Percentiles rank a stretch among this genome's conserved stretches.
phyloP scores from a whole-genome alignment of 2,888 invertebrate genomes.

The Linhomoeus sp. region DNA sequence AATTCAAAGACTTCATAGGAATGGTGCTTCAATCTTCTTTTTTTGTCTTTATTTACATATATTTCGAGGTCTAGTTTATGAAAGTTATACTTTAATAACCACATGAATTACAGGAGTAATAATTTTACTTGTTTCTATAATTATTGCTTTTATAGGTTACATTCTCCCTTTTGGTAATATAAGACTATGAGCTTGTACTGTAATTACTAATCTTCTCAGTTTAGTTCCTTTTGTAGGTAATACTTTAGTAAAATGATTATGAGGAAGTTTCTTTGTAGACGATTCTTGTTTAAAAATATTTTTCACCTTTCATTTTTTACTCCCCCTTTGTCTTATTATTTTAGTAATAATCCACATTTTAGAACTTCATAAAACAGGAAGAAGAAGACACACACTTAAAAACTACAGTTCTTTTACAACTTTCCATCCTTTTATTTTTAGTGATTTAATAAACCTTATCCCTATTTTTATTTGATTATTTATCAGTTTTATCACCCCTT shows the following conservation, averaged over 20 bases:
- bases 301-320: constrained; percentile 50
- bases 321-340: constrained; percentile 45
- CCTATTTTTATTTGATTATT: constrained; percentile 37
- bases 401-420: constrained; percentile 9
- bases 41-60: constrained; percentile 22
- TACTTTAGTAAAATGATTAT: constrained; percentile 43
- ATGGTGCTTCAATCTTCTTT: constrained; percentile 16
- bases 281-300: constrained; percentile 56
- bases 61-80: constrained; percentile 31
- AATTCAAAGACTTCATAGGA: constrained; percentile 17
- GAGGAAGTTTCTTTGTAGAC: constrained; percentile 53
- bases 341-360: constrained; percentile 18
- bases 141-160: constrained; percentile 54
- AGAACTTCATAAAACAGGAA: constrained; percentile 25
- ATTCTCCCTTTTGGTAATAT: constrained; percentile 59
- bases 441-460: constrained; percentile 30
- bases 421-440: constrained; percentile 13
- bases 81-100: constrained; percentile 34
- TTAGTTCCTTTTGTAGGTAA: constrained; percentile 48
- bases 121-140: constrained; percentile 47
- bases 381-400: constrained; percentile 10
- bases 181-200: constrained; percentile 57
- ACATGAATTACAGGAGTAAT: constrained; percentile 47
- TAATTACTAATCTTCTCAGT: constrained; percentile 54
- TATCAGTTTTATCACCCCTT: constrained; percentile 38